Percentiles rank a stretch among this genome's conserved stretches.
phyloP scores from a whole-genome alignment of 2,113 vertebrate species.

The Cyprinus carpio region DNA sequence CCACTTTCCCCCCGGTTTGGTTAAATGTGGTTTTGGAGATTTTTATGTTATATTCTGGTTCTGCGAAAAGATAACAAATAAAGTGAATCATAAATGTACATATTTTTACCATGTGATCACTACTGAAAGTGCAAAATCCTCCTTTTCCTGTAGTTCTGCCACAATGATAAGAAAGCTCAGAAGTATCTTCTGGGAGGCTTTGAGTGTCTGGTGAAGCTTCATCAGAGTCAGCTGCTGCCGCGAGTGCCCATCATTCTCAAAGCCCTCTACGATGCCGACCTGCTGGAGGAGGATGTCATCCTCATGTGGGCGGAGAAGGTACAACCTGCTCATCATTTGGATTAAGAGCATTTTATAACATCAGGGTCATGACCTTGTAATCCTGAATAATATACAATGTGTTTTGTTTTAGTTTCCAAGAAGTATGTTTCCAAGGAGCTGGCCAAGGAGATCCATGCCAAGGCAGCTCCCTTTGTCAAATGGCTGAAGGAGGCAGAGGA shows the following conservation, averaged over 20 bases:
- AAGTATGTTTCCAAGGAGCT: slow-evolving; percentile 97
- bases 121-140: background rate
- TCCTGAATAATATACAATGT: background rate
- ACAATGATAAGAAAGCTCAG: slow-evolving; percentile 98
- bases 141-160: slow-evolving; percentile 83
- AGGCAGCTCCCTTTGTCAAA: slow-evolving; percentile 95
- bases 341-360: background rate
- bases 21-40: too few species aligned
- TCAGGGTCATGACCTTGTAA: background rate
- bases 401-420: slow-evolving; percentile 81
- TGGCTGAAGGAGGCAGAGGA: slow-evolving; percentile 98
- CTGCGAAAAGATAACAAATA: too few species aligned
- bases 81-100: background rate
- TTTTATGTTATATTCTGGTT: too few species aligned
- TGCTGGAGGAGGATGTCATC: slow-evolving; percentile 95
- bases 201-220: slow-evolving; percentile 94
- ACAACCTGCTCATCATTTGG: background rate
- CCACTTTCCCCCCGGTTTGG: background rate
- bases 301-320: slow-evolving; percentile 97
- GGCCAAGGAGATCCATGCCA: slow-evolving; percentile 97
- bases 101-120: too few species aligned
- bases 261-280: slow-evolving; percentile 94
- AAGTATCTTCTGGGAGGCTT: slow-evolving; percentile 94
- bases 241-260: slow-evolving; percentile 94
- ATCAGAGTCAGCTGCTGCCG: slow-evolving; percentile 89